These are phyloP conservation scores for Tryphoninae sp. DNA, from an alignment of 2,888 invertebrate genomes.

Conservation along the genomic window DNA sequence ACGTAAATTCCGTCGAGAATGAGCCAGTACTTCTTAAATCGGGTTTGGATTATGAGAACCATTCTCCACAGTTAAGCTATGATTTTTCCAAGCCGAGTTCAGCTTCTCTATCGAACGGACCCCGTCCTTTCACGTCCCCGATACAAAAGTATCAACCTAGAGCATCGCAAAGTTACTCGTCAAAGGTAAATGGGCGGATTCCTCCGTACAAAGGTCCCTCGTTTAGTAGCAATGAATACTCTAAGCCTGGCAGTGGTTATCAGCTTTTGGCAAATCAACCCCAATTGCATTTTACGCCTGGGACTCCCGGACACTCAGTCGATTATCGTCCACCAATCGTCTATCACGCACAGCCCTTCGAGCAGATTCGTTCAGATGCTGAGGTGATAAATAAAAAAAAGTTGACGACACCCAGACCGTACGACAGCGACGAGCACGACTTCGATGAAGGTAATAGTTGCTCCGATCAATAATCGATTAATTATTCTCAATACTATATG, in stretches of 20 bases:
- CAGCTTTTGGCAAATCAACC: conserved; percentile 74
- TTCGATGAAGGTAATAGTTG: conserved; percentile 56
- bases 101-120: not conserved
- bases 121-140: conserved; percentile 60
- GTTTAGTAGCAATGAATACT: conserved; percentile 45
- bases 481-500: conserved; percentile 1
- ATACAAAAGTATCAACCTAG: conserved; percentile 62
- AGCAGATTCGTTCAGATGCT: conserved; percentile 74
- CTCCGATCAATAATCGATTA: not conserved
- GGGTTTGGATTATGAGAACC: conserved; percentile 64
- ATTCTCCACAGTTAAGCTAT: conserved; percentile 61
- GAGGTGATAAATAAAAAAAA: conserved; percentile 76
- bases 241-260: conserved; percentile 67
- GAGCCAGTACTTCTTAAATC: conserved; percentile 69
- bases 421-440: conserved; percentile 67
- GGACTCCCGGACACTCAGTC: conserved; percentile 34
- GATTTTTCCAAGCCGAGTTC: conserved; percentile 29
- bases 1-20: conserved; percentile 66
- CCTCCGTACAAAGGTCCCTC: conserved; percentile 71
- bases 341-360: conserved; percentile 64
- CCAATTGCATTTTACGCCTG: conserved; percentile 73
- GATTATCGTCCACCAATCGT: conserved; percentile 45
- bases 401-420: conserved; percentile 68
- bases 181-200: conserved; percentile 67
- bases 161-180: conserved; percentile 69